These are phyloP conservation scores for Rhombomys opimus DNA, from an alignment of 2,113 vertebrate genomes.

Conservation along the genomic window DNA sequence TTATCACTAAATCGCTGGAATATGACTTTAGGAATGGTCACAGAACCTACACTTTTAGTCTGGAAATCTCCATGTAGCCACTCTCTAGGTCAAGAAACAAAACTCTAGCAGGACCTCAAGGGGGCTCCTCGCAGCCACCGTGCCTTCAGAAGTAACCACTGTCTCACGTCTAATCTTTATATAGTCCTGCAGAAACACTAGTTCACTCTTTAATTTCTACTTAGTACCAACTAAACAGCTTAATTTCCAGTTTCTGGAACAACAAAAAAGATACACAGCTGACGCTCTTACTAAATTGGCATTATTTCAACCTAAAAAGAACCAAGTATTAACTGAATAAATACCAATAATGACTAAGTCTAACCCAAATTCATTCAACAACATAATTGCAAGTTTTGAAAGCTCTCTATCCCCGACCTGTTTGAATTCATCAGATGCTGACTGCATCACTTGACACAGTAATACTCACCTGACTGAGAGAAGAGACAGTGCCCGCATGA, in stretches of 20 bases:
- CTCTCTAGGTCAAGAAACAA: constrained; percentile 39
- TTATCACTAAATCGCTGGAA: constrained; percentile 13
- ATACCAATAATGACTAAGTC: neutral
- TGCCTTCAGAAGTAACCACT: neutral
- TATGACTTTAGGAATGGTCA: constrained; percentile 44
- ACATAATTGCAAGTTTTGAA: constrained; percentile 2
- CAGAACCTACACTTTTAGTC: constrained; percentile 10
- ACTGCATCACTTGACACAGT: neutral
- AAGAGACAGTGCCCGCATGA: constrained; percentile 97
- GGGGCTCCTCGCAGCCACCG: neutral
- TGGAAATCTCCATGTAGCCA: neutral
- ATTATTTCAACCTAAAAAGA: constrained; percentile 55
- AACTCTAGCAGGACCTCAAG: neutral
- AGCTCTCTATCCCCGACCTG: neutral
- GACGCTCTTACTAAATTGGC: neutral
- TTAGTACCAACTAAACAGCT: neutral
- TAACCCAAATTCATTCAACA: neutral
- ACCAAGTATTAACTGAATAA: constrained; percentile 14
- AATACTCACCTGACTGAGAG: constrained; percentile 93
- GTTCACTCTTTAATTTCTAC: constrained; percentile 3
- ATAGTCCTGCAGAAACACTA: constrained; percentile 35
- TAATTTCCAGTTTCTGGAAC: constrained; percentile 54
- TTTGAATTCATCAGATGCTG: neutral
- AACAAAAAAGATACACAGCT: constrained; percentile 28
- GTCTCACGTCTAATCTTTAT: neutral